Base-by-base conservation (phyloP, 2,888 invertebrate species). In the Drosophila mimica region DNA sequence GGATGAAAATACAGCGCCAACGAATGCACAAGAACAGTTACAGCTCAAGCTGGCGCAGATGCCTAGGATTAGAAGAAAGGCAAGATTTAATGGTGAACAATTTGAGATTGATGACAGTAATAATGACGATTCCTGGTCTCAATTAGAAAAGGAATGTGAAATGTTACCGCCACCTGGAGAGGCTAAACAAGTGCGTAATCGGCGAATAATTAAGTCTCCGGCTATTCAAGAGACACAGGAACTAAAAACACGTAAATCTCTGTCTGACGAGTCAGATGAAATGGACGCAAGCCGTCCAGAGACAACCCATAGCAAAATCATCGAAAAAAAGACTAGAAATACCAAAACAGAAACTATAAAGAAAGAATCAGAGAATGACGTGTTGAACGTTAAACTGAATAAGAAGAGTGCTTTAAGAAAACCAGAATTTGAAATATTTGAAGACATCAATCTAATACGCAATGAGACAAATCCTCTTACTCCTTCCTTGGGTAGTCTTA, bases 401-500 rank as follows among this genome's bases (percentile, higher is more conserved):
- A 75, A 52, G 7, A 62, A 65, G 4, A 46, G 4, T 30, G 4
- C 17, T 11, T 31, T 28, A 0, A 58, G 36, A 58, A 52, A 30
- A 13, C 40, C 65, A 5, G 51, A 68, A 1, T 15, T 74, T 17
- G 53, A 61, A 5, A 46, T 64, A 1, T 15, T 74, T 17, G 53
- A 61, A 17, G 3, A 20, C 4, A n/a, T 30, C 7, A 46, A 59
- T 13, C 25, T 46, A 46, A 36, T 53, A 28, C 13, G 8, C 0
- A 36, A 56, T 20, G 8, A 17, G 3, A 7, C 2, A 9, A 43
- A 17, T 28, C 7, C 13, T 9, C 46, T 46, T 0, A 54, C 13
- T 3, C 25, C 33, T 9, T 36, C 58, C 30, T 57, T 53, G 25
- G 63, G 49, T 11, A 36, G 31, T 57, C 17, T 38, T 25, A 20